Evolutionary conservation across 2,113 vertebrate genomes (phyloP), one percentile per base, ranked within the genome.

Genomic region (Ciconia maguari): DNA sequence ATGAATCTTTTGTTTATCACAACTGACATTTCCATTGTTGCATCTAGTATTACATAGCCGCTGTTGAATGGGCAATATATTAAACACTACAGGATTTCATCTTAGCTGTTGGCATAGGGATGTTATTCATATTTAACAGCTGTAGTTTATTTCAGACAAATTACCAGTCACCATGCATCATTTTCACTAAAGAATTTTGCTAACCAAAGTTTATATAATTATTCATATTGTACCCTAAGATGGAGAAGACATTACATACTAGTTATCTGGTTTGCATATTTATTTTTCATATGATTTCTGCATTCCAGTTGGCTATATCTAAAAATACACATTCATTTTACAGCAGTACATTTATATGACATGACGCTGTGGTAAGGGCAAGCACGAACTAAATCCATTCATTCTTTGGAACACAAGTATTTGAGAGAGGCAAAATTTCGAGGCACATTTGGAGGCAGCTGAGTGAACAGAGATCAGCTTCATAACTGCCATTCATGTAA

Each of bases 121-220:
- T 94, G 83, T 95, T 97, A 94, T 90, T 96, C 90, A 93, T 96
- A 94, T 96, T 96, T 96, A 96, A 89, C 90, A 96, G 92, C 93
- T 97, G 94, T 84, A 95, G 79, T 86, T 97, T 92, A 96, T 96
- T 97, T 94, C 95, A 96, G 81, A 94, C 87, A 96, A 95, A 96
- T 94, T 96, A 82, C 93, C 60, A 97, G 84, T 71, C 89, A 94
- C 90, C 79, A 91, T 60, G 85, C 88, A 92, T 95, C 72, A 81
- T 94, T 97, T 95, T 95, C 86, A 95, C 76, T 78, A 42, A 93
- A 94, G 88, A 88, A 94, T 93, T 95, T 93, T 79, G 91, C 75
- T 93, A 95, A 95, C 38, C 48, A 80, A 95, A 95, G 78, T 94
- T 89, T 74, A 66, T 87, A 51, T 78, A 42, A 80, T 95, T 93